Evolutionary conservation across 2,797 vertebrate species (phyloP), one percentile per base, ranked within the genome.

Genomic region (Picus viridis): DNA sequence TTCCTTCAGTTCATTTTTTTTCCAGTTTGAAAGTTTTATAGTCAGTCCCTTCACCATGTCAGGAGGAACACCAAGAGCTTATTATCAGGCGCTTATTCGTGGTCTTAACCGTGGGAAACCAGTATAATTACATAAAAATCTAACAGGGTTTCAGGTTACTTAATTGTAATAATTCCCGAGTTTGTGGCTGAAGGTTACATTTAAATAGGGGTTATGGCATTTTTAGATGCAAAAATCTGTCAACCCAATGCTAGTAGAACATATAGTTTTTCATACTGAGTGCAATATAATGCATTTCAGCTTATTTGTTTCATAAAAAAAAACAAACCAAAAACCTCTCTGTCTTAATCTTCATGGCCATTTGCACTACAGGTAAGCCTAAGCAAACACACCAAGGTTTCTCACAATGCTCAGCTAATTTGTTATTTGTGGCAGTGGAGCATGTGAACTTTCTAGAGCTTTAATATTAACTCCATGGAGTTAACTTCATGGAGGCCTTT

Each of bases 351-450:
- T 64, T 84, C 68, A 53, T 10, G 68, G 94, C 58, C 67, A 78
- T 88, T 94, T 93, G 88, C 82, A 88, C 45, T 95, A 93, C 51
- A 95, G 72, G 34, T 68, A 51, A 89, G 72, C 71, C 43, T 95
- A 86, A 86, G 89, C 88, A 94, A 96, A 95, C 69, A 88, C 0
- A 0, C 49, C 0, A 1, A 89, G 53, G 69, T 95, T 96, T 97
- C 91, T 80, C 88, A 85, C 2, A 84, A 54, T 89, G 57, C 71
- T 92, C 77, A 83, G 77, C 65, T 82, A 93, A 81, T 73, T 90
- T 71, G 30, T 84, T 87, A 63, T 63, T 95, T 29, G 41, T 9
- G 65, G 47, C 59, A 45, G 29, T 8, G 67, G 58, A 93, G 41
- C 73, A 84, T 49, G 47, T 57, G 75, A 83, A 34, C 58, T 83